Percentiles rank a stretch among this genome's conserved stretches.
Conservation (phyloP, 2,113 vertebrate species). For the Myrmecophaga tridactyla region DNA sequence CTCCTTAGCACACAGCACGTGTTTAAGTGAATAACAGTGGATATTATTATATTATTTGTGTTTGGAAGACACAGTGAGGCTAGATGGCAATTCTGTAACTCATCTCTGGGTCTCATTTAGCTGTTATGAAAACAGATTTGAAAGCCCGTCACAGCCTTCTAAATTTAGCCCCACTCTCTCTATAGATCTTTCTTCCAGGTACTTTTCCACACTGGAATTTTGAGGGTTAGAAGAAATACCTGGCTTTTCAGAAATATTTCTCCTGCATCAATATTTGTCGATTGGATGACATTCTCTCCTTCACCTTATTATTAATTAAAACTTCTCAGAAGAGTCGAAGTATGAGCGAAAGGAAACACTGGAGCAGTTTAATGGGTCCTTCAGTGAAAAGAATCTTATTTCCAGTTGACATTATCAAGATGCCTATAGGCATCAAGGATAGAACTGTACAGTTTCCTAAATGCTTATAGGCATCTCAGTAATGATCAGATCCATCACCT, state of each 20-base stretch:
- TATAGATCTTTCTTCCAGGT: not conserved
- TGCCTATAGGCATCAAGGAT: not conserved
- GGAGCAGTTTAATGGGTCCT: not conserved
- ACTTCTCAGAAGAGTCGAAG: not conserved
- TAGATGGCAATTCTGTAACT: not conserved
- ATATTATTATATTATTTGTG: not conserved
- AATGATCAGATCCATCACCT: conserved; percentile 28
- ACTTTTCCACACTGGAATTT: not conserved
- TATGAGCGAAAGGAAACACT: not conserved
- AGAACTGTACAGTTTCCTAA: not conserved
- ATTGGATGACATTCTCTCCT: not conserved
- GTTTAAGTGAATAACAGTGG: not conserved
- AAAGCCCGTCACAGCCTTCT: not conserved
- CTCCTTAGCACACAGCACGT: not conserved
- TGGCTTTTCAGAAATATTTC: not conserved
- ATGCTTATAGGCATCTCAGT: conserved; percentile 29
- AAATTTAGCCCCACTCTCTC: not conserved
- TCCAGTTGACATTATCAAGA: not conserved
- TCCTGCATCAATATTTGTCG: not conserved
- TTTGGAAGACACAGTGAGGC: not conserved
- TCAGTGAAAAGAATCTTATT: not conserved
- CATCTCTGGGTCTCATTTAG: not conserved
- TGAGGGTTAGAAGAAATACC: not conserved
- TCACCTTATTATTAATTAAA: not conserved
- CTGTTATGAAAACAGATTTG: not conserved